Conservation (phyloP, 2,797 vertebrate species). For the Calcarius lapponicus region DNA sequence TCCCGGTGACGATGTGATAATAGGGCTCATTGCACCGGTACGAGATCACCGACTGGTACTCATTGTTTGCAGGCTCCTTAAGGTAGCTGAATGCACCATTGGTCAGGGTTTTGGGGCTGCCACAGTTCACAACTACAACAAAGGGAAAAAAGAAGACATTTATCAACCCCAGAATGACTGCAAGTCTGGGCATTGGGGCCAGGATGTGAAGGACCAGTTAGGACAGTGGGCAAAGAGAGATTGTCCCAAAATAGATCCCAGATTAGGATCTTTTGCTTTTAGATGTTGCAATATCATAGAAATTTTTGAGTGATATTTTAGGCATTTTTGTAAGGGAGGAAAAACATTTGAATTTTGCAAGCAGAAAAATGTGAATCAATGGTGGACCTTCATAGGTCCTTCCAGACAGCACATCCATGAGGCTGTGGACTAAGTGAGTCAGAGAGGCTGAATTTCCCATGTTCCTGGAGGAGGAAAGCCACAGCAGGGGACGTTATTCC, state of each 20-base stretch:
- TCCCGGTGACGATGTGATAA: conserved; percentile 68
- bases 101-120: conserved; percentile 52
- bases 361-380: background rate
- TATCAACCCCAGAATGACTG: background rate
- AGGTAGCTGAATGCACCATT: conserved; percentile 72
- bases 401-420: background rate
- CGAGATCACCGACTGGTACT: conserved; percentile 66
- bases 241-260: background rate
- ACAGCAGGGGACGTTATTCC: background rate
- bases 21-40: conserved; percentile 75
- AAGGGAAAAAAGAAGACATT: background rate
- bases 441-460: background rate
- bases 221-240: background rate
- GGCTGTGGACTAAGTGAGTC: background rate
- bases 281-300: background rate
- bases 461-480: background rate
- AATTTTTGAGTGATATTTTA: background rate
- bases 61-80: conserved; percentile 1
- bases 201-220: background rate
- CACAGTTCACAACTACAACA: conserved; percentile 74
- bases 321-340: background rate
- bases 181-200: background rate
- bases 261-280: background rate
- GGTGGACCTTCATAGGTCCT: background rate
- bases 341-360: background rate